Conservation (phyloP, 2,797 vertebrate genomes). For the Cheracebus regulus region DNA sequence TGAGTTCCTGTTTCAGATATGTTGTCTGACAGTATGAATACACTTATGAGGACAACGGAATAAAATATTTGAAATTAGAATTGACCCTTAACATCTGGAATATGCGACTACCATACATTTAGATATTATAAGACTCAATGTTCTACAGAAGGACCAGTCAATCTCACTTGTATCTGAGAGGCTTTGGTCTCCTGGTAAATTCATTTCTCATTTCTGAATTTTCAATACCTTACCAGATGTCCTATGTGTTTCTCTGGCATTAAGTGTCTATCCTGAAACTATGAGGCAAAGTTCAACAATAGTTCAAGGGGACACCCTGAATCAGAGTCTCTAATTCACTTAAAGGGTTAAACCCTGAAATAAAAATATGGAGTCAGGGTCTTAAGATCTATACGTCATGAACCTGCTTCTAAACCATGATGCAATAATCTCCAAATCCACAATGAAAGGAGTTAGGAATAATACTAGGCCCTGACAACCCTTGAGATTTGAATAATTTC, state of each 20-base stretch:
- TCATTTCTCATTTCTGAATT: background rate
- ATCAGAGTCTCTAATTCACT: background rate
- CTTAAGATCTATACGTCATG: background rate
- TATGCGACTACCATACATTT: background rate
- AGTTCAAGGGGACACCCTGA: background rate
- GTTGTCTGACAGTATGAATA: background rate
- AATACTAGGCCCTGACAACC: background rate
- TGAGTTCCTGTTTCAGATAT: background rate
- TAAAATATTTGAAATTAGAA: background rate
- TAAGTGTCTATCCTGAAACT: background rate
- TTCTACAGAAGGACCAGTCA: background rate
- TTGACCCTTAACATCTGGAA: background rate
- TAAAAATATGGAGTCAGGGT: background rate
- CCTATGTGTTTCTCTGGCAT: background rate
- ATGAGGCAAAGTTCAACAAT: background rate
- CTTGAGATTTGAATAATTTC: background rate
- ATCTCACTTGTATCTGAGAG: background rate
- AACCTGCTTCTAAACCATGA: background rate
- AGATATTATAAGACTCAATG: background rate
- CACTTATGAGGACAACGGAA: background rate
- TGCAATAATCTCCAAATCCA: background rate
- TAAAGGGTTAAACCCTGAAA: background rate
- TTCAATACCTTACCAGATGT: background rate
- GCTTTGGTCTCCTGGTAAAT: background rate
- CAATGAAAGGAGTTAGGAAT: background rate